Conservation (phyloP, 2,113 vertebrate genomes). For the Chionis minor region DNA sequence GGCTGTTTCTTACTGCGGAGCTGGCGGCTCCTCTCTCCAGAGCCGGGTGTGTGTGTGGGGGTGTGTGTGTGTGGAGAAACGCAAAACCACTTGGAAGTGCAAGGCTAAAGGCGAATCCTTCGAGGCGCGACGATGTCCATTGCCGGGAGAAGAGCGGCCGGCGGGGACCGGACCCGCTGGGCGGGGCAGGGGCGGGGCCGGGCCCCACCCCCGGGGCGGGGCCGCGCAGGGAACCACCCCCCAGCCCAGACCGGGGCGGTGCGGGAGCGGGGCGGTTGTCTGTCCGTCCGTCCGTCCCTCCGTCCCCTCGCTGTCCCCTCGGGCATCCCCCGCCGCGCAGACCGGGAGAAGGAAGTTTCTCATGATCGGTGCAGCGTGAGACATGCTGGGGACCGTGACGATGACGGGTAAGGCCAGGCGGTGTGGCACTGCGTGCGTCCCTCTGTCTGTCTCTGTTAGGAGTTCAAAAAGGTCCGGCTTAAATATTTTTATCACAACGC, state of each 20-base stretch:
- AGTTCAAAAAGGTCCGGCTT: not conserved
- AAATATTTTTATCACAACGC: rapidly evolving
- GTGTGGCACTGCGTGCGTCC: no score
- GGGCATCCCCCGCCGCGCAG: not conserved
- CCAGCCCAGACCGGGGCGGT: not conserved
- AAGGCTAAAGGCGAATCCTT: rapidly evolving
- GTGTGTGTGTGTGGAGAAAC: no score
- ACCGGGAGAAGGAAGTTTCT: not conserved
- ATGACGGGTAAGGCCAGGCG: constrained; percentile 58
- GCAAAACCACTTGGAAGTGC: not conserved
- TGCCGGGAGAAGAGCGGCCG: not conserved
- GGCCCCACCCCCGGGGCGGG: not conserved
- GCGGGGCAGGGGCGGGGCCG: not conserved
- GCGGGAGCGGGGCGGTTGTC: no score
- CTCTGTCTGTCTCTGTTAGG: no score
- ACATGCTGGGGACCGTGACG: constrained; percentile 59
- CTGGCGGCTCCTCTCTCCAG: not conserved
- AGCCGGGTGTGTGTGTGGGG: no score
- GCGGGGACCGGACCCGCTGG: not conserved
- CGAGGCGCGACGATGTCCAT: rapidly evolving
- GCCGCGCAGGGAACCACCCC: no score
- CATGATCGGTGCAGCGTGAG: not conserved
- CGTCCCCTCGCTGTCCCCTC: not conserved
- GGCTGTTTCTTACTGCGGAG: not conserved
- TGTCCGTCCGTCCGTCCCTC: not conserved